phyloP scores from a whole-genome alignment of 2,113 vertebrate genomes.

The Perca flavescens region DNA sequence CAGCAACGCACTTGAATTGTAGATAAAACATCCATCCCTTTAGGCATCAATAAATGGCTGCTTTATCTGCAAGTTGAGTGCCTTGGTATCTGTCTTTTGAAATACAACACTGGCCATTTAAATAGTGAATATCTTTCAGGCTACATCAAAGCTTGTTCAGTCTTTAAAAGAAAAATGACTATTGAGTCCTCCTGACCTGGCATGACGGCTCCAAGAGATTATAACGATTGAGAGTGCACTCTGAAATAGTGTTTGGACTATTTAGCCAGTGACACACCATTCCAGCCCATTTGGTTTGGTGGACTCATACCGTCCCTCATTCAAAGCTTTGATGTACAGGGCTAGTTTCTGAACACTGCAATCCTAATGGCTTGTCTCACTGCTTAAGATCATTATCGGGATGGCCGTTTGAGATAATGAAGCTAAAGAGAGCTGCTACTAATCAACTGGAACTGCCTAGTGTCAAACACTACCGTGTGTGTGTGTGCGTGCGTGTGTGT shows the following conservation, averaged over 20 bases:
- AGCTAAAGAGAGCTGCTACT: slow-evolving; percentile 49
- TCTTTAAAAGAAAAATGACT: slow-evolving; percentile 39
- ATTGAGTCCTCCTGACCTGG: slow-evolving; percentile 51
- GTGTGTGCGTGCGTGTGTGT: neutral
- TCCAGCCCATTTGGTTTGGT: slow-evolving; percentile 67
- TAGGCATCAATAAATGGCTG: slow-evolving; percentile 43
- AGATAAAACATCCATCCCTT: slow-evolving; percentile 54
- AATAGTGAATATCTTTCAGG: slow-evolving; percentile 54
- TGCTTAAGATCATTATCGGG: slow-evolving; percentile 77
- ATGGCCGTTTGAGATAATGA: slow-evolving; percentile 68
- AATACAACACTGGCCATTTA: slow-evolving; percentile 58
- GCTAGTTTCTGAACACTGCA: slow-evolving; percentile 56
- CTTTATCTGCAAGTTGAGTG: slow-evolving; percentile 55
- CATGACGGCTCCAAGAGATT: slow-evolving; percentile 49
- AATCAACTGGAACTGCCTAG: slow-evolving; percentile 63
- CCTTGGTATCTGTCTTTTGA: slow-evolving; percentile 44
- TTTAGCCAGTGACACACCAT: slow-evolving; percentile 69
- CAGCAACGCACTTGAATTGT: slow-evolving; percentile 29
- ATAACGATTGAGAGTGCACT: slow-evolving; percentile 48
- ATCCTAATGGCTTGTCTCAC: slow-evolving; percentile 76
- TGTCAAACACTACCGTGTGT: slow-evolving; percentile 43
- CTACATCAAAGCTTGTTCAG: slow-evolving; percentile 61
- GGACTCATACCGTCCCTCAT: slow-evolving; percentile 50
- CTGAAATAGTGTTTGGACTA: slow-evolving; percentile 57
- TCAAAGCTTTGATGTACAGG: slow-evolving; percentile 69